Evolutionary conservation across 1,140 invertebrate species (phyloP).

Genomic region (Solenopsis fugax): DNA sequence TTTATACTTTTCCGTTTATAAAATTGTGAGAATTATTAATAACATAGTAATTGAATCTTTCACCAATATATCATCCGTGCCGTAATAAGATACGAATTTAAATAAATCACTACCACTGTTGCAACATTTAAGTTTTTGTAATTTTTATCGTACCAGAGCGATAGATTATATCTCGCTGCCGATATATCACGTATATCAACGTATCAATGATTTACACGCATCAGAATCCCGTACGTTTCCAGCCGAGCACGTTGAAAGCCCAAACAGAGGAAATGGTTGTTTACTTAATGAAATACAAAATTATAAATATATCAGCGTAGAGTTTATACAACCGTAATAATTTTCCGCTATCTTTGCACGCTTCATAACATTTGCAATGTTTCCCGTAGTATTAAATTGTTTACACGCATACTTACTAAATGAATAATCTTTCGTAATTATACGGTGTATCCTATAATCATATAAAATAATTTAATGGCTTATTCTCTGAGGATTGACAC

Average conservation of each 20-base stretch:
- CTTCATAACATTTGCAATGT: constrained; percentile 21
- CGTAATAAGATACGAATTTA: constrained; percentile 12
- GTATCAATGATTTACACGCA: constrained; percentile 36
- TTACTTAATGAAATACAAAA: constrained; percentile 35
- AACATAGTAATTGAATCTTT: background rate
- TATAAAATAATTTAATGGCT: background rate
- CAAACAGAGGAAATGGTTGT: constrained; percentile 43
- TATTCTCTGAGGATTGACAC: background rate
- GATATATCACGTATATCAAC: constrained; percentile 23
- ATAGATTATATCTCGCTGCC: constrained; percentile 7
- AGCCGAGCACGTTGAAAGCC: constrained; percentile 15
- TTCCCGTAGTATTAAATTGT: constrained; percentile 10
- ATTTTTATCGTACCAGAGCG: background rate
- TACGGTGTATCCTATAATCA: background rate
- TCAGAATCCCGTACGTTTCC: constrained; percentile 33
- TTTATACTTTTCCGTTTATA: background rate
- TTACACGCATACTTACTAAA: constrained; percentile 23
- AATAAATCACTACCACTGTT: background rate
- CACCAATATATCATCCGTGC: background rate
- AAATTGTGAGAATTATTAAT: background rate
- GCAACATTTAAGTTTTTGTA: constrained; percentile 26
- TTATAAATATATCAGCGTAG: constrained; percentile 45
- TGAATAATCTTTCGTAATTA: constrained; percentile 13
- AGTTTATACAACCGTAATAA: constrained; percentile 30
- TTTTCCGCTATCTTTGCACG: constrained; percentile 5